Evolutionary conservation across 2,113 vertebrate genomes (phyloP), one percentile per base, ranked within the genome.

Genomic region (Corythornis vintsioides): DNA sequence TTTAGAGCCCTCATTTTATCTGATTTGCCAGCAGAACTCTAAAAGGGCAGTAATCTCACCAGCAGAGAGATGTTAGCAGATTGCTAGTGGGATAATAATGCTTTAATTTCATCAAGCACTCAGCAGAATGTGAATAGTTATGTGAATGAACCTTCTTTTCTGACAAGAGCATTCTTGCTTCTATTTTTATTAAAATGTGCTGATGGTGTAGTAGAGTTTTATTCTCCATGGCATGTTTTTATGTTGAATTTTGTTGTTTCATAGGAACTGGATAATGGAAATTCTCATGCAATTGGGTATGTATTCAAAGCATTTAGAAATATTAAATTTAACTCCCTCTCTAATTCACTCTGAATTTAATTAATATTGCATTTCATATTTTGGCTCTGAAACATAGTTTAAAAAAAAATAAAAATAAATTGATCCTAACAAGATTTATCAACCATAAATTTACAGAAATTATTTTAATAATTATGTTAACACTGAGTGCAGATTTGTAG

Each of bases 191-290:
- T 35, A 55, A 84, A 20, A 7, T 90, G 2, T 92, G 83, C 40
- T 2, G 1, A 24, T 70, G 47, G 31, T 33, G 26, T 53, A 16
- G 47, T 28, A 82, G 55, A 28, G 4, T 17, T 63, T 76, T 83
- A 7, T 2, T 76, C 33, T 55, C 5, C 55, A 11, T 50, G 42
- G 3, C 50, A 20, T 56, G 16, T 70, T 75, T 91, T 95, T 53
- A 81, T 89, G 48, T 80, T 94, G 66, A 10, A 43, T 97, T 75
- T 96, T 96, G 25, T 88, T 96, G 4, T 83, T 97, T 97, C 43
- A 0, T 52, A 98, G 98, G 96, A 97, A 86, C 91, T 97, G 65
- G 91, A 72, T 83, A 96, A 95, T 7, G 96, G 95, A 89, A 96
- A 93, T 78, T 52, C 91, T 83, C 82, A 26, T 82, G 88, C 93